These are phyloP conservation scores for Microplitis demolitor DNA, from an alignment of 1,140 invertebrate genomes.

Conservation along the genomic window DNA sequence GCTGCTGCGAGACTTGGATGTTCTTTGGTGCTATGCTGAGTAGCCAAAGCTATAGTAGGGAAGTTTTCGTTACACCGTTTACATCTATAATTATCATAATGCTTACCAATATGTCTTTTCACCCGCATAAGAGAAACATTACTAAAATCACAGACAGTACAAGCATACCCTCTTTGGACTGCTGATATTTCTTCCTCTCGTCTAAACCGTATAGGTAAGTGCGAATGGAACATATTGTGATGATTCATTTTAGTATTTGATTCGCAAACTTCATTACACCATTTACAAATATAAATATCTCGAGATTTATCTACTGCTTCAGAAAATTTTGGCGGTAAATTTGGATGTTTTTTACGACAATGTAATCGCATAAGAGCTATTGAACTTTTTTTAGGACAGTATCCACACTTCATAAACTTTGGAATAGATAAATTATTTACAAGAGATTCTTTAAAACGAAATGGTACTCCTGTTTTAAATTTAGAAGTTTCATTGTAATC, in stretches of 20 bases:
- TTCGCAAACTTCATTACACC: constrained; percentile 49
- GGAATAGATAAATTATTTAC: background rate
- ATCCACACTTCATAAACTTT: constrained; percentile 26
- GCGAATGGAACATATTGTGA: constrained; percentile 54
- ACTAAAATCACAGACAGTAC: constrained; percentile 44
- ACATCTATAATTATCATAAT: constrained; percentile 49
- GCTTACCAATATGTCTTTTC: constrained; percentile 45
- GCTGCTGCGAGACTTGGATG: constrained; percentile 43
- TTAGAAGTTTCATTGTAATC: background rate
- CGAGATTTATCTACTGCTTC: constrained; percentile 9
- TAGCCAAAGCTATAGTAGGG: constrained; percentile 24
- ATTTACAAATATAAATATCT: constrained; percentile 50
- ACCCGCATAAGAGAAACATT: constrained; percentile 32
- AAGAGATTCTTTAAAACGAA: constrained; percentile 35
- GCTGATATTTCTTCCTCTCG: constrained; percentile 18
- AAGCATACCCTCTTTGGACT: constrained; percentile 32
- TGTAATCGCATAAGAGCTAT: background rate
- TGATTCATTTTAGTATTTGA: constrained; percentile 43
- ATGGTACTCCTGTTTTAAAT: constrained; percentile 28
- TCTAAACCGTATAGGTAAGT: constrained; percentile 43
- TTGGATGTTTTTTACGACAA: constrained; percentile 24
- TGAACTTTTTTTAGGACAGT: constrained; percentile 27
- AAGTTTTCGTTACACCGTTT: constrained; percentile 48
- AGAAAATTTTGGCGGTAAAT: constrained; percentile 6
- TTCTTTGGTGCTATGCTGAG: constrained; percentile 31